Evolutionary conservation across 92 coral and sea anemone genomes (phyloP), one percentile per base, ranked within the genome.

Genomic region (Zoanthus sociatus): DNA sequence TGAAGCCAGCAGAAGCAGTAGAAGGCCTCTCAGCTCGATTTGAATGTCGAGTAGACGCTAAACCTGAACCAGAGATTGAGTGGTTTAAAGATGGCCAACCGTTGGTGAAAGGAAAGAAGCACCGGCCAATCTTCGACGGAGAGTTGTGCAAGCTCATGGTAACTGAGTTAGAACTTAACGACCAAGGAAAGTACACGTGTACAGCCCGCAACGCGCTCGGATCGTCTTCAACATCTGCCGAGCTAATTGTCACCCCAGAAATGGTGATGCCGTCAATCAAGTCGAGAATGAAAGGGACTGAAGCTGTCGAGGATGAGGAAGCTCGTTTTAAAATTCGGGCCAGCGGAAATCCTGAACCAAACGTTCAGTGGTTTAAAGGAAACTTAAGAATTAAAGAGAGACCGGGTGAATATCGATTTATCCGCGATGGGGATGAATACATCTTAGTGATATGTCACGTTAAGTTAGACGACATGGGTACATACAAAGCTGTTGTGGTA

Each of bases 301-400:
- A 93, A 72, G 95, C 90, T 7, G 26, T 67, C 17, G 96, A 93
- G 72, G 92, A 94, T 13, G 90, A 92, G 20, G 89, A 91, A 30
- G 98, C 90, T 5, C 92, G 89, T 54, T 95, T 97, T n/a, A 89
- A 93, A 50, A 93, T 94, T 32, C 92, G 97, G 76, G 87, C 93
- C 20, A 72, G 79, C 13, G 99, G 98, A 56, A 92, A 91, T 71
- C 98, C 99, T 50, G 95, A 87, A 32, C 98, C 99, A 5, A 86
- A 79, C 16, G 89, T 97, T 7, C 94, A 95, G 77, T 97, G 99
- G 99, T 95, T 90, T 75, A 92, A 93, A 91, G 95, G 75, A 66
- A 66, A 33, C 73, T 11, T 81, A 42, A 81, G 44, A 64, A 85
- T 84, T 71, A 90, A 90, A 37, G 92, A 90, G 58, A 75, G 86